phyloP scores from a whole-genome alignment of 2,113 vertebrate species.

The Delphinus delphis region DNA sequence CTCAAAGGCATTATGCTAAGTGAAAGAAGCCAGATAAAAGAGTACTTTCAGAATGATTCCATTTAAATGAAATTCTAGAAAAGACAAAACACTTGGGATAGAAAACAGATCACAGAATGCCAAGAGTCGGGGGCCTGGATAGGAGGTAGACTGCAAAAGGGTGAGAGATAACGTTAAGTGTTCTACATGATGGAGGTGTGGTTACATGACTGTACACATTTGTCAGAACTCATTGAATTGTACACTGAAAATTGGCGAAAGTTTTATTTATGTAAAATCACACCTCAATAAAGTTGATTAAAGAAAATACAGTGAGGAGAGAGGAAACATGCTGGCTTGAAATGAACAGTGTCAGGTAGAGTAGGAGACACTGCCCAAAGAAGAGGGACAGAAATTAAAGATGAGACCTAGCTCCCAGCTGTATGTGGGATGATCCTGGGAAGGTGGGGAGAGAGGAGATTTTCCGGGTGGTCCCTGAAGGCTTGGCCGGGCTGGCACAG shows the following conservation, averaged over 20 bases:
- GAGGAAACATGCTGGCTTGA: background rate
- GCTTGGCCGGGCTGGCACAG: background rate
- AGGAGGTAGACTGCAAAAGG: background rate
- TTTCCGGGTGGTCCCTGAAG: background rate
- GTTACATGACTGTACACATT: background rate
- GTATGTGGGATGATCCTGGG: background rate
- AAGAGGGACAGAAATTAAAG: background rate
- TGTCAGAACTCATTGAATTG: background rate
- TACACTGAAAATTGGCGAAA: background rate
- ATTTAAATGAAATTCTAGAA: conserved; percentile 23
- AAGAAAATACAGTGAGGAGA: background rate
- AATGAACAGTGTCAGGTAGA: background rate
- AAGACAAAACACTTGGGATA: background rate
- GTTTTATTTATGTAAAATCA: background rate
- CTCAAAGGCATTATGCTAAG: background rate
- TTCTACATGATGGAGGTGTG: background rate
- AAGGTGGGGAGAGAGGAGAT: background rate
- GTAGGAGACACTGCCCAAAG: background rate
- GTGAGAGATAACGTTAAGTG: background rate
- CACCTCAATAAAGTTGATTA: background rate
- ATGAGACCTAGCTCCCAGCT: background rate
- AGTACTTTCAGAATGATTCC: background rate
- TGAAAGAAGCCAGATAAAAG: background rate
- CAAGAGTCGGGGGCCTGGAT: background rate
- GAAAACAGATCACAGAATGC: background rate